Evolutionary conservation across 2,797 vertebrate species (phyloP).

Genomic region (Adrianichthys oophorus): DNA sequence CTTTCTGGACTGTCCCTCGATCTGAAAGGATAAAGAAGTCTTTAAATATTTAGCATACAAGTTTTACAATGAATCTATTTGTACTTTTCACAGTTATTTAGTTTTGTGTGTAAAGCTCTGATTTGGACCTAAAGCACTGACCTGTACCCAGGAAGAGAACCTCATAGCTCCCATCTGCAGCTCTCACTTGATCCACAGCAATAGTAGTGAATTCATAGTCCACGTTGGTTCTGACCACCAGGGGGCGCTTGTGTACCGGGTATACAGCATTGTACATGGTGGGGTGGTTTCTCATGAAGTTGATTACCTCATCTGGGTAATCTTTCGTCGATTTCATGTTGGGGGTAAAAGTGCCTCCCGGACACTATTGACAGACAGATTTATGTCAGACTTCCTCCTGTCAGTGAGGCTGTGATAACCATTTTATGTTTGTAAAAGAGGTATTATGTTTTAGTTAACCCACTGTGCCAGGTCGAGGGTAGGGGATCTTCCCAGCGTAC

Average conservation of each 20-base stretch:
- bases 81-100: not conserved
- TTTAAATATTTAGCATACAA: not conserved
- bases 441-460: constrained; percentile 53
- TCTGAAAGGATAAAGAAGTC: constrained; percentile 72
- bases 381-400: constrained; percentile 15
- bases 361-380: constrained; percentile 80
- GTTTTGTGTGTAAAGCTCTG: not conserved
- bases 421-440: not conserved
- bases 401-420: constrained; percentile 15
- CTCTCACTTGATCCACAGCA: constrained; percentile 96
- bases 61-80: not conserved
- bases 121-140: constrained; percentile 52
- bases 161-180: constrained; percentile 96
- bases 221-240: constrained; percentile 93
- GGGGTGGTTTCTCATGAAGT: constrained; percentile 97
- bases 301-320: constrained; percentile 98
- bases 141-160: constrained; percentile 99
- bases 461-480: constrained; percentile 95
- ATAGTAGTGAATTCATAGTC: constrained; percentile 97
- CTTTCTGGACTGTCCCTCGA: constrained; percentile 94
- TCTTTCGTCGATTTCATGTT: constrained; percentile 99
- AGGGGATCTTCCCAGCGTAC: constrained; percentile 96
- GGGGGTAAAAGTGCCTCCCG: constrained; percentile 96
- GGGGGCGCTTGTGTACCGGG: constrained; percentile 94
- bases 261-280: constrained; percentile 96